Evolutionary conservation across 2,797 vertebrate genomes (phyloP), one percentile per base, ranked within the genome.

Genomic region (Pelodytes ibericus): DNA sequence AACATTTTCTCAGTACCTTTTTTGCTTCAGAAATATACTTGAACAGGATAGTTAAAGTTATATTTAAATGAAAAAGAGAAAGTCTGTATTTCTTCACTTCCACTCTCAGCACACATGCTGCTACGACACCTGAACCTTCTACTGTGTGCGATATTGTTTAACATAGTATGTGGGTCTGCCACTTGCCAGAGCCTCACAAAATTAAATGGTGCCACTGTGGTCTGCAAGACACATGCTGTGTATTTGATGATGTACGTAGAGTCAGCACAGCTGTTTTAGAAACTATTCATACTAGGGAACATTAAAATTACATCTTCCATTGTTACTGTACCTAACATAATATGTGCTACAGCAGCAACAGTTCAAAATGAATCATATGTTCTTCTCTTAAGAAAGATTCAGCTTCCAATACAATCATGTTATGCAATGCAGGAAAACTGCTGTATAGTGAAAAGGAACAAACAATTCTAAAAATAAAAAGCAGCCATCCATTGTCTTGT

Each of bases 301-400:
- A 49, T 63, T 69, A 81, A 83, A 85, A 84, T 83, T 74, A 56
- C 27, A 83, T 51, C 65, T 82, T 60, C 29, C 27, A 72, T 67
- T 72, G 39, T 66, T 72, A 33, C 39, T 59, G 71, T 81, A 39
- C 30, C 62, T 68, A 77, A 0, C 63, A 16, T 83, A 44, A 81
- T 81, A 30, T 58, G 27, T 75, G 63, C 78, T 81, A 69, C 75
- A 81, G 82, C 76, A 69, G 75, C 75, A 81, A 72, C 63, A 58
- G 57, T 47, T 79, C 83, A 79, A 81, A 82, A 83, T 72, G 72
- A 80, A 80, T 24, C 39, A 72, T 80, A 68, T 71, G 69, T 36
- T 79, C 64, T 72, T 51, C 57, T 79, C 64, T 72, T 51, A 53
- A 31, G 69, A 81, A 65, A 75, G 53, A 70, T 41, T 68, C 49